Base-by-base conservation (phyloP, 2,888 invertebrate genomes). In the Entomobrya proxima region DNA sequence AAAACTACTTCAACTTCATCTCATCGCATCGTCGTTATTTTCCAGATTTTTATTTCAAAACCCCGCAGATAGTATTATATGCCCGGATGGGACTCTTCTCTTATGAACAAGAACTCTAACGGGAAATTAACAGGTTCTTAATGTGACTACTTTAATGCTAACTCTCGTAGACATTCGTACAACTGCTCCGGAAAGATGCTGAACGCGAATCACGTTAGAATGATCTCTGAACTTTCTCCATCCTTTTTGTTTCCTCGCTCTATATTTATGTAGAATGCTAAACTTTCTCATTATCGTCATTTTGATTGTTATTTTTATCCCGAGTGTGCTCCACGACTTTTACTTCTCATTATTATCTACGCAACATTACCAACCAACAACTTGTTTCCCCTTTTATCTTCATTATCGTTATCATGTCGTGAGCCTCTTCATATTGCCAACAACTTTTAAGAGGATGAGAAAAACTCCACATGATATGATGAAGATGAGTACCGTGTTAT, bases 161-260 rank as follows among this genome's bases (percentile, higher is more conserved):
- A 55, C 55, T n/a, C n/a, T n/a, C n/a, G n/a, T n/a, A n/a, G n/a
- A n/a, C n/a, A n/a, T n/a, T n/a, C n/a, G n/a, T n/a, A n/a, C n/a
- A n/a, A n/a, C 44, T 44, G 7, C 44, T 44, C 44, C 7, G 44
- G 9, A 7, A 55, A 55, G 27, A 44, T 15, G n/a, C 11, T 13
- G 11, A 9, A 44, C 2, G 9, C 9, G 44, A 44, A 44, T 40
- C 32, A 15, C 30, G 30, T 15, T 52, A 52, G 44, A 64, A 64
- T 77, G 78, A 44, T 67, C 24, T 2, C 18, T 67, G 18, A 32
- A 32, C 78, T 78, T 47, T 64, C 78, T 50, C 32, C 32, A 9
- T 24, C 24, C 21, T 37, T 24, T 55, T 24, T 37, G 15, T 24
- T 44, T 24, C 18, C 44, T 69, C 21, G 4, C 24, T 18, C 44